Conservation (phyloP, 2,888 invertebrate species). For the Lepetodrilus schrolli region DNA sequence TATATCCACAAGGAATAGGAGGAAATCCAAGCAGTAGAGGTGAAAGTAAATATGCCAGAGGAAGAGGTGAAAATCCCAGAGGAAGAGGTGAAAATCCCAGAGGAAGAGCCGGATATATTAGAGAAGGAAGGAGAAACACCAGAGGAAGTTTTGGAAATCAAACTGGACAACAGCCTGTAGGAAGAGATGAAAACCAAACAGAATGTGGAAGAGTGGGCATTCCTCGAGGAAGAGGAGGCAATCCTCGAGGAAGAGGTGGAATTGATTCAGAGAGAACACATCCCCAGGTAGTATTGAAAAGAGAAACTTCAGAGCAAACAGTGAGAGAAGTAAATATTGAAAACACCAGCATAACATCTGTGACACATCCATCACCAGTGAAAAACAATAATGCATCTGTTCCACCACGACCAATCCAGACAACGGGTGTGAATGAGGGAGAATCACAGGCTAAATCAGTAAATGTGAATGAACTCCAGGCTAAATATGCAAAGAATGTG, state of each 20-base stretch:
- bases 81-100: neutral
- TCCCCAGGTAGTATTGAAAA: neutral
- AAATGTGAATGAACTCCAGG: too few relatives aligned
- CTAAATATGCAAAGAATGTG: too few relatives aligned
- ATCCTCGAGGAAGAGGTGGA: neutral
- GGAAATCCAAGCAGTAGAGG: neutral
- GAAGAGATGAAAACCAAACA: neutral
- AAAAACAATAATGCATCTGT: too few relatives aligned
- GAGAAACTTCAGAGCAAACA: neutral
- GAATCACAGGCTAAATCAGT: too few relatives aligned
- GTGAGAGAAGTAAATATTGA: neutral
- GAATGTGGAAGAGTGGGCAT: neutral
- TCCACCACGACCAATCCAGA: too few relatives aligned
- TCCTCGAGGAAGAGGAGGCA: neutral
- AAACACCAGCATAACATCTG: neutral
- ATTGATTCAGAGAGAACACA: neutral
- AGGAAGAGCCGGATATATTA: neutral
- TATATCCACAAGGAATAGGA: neutral
- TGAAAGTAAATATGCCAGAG: neutral
- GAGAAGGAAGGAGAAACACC: neutral
- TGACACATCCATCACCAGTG: too few relatives aligned
- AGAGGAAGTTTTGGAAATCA: too few relatives aligned
- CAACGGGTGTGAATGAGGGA: too few relatives aligned
- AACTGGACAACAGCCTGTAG: neutral
- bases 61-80: neutral